Evolutionary conservation across 2,888 invertebrate genomes (phyloP), one percentile per base, ranked within the genome.

Genomic region (Unio delphinus): DNA sequence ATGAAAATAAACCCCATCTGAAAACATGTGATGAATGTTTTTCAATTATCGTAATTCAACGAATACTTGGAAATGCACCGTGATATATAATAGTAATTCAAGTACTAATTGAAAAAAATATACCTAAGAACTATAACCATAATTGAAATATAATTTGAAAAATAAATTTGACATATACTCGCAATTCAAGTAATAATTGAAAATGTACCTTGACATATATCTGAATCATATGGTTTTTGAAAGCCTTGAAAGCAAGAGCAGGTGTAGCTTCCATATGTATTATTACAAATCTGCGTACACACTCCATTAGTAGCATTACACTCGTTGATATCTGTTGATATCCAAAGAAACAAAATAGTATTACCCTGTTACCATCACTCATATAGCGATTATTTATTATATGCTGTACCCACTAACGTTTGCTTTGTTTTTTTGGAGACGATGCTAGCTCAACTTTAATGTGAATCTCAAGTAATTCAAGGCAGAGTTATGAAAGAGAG

Each of bases 231-330:
- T 28, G 20, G 56, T 54, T 26, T 63, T 63, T 59, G 56, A 26
- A 54, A 68, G 57, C 68, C 68, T 15, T 23, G 7, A 58, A 56
- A 28, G 34, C 68, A 68, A 18, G 54, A 26, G 59, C 68, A 68
- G 62, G 62, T 58, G 56, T 34, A 68, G 18, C 61, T 61, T 26
- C 68, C 68, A 26, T 56, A 57, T n/a, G 57, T 63, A 55, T 68
- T 68, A 17, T 34, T 2, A 68, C 68, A 68, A 8, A 15, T 45
- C 17, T 62, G 63, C 15, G 57, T 15, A 63, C 68, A 68, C 7
- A 54, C n/a, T 17, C 28, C 58, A 4, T 17, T 17, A 3, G 54
- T n/a, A 11, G 5, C 58, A 17, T 4, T 28, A 63, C 68, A 68
- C 26, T 68, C 68, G 54, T 68, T 23, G 8, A 68, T 63, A 62